Percentiles rank a stretch among this genome's conserved stretches.
phyloP scores from a whole-genome alignment of 1,140 invertebrate genomes.

The Stenopsyche tienmushanensis region DNA sequence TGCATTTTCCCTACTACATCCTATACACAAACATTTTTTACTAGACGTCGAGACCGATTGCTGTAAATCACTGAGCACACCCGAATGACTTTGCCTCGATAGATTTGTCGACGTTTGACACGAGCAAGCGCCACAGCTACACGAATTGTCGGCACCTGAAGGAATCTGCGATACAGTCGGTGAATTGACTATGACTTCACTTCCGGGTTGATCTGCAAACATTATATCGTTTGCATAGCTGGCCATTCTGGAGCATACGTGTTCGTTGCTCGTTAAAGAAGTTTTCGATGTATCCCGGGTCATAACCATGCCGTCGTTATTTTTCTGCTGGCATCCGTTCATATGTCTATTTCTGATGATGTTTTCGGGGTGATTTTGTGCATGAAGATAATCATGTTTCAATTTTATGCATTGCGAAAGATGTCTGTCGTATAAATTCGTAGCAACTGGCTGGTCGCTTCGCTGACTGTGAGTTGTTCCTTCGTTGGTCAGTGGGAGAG shows the following conservation, averaged over 20 bases:
- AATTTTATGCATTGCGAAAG: conserved; percentile 55
- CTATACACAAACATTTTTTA: conserved; percentile 48
- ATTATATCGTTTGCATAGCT: conserved; percentile 49
- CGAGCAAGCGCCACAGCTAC: conserved; percentile 52
- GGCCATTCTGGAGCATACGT: conserved; percentile 47
- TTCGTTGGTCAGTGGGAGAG: conserved; percentile 70
- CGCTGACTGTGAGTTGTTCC: conserved; percentile 57
- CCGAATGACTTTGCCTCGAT: conserved; percentile 45
- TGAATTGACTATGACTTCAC: conserved; percentile 44
- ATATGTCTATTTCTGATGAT: conserved; percentile 16
- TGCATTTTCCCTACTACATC: conserved; percentile 48
- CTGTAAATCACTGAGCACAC: conserved; percentile 52
- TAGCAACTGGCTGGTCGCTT: conserved; percentile 45
- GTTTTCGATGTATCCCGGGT: conserved; percentile 46
- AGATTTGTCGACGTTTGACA: conserved; percentile 39
- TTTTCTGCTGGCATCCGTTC: conserved; percentile 21
- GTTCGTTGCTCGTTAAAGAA: conserved; percentile 48
- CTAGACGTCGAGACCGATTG: conserved; percentile 46
- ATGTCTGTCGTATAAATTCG: conserved; percentile 58
- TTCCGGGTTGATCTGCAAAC: conserved; percentile 50
- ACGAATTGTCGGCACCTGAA: conserved; percentile 44
- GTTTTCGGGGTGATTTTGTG: conserved; percentile 40
- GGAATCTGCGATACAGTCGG: conserved; percentile 37
- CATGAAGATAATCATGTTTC: conserved; percentile 54
- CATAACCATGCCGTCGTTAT: conserved; percentile 42